Evolutionary conservation across 2,797 vertebrate species (phyloP), one percentile per base, ranked within the genome.

Genomic region (Coreius guichenoti): DNA sequence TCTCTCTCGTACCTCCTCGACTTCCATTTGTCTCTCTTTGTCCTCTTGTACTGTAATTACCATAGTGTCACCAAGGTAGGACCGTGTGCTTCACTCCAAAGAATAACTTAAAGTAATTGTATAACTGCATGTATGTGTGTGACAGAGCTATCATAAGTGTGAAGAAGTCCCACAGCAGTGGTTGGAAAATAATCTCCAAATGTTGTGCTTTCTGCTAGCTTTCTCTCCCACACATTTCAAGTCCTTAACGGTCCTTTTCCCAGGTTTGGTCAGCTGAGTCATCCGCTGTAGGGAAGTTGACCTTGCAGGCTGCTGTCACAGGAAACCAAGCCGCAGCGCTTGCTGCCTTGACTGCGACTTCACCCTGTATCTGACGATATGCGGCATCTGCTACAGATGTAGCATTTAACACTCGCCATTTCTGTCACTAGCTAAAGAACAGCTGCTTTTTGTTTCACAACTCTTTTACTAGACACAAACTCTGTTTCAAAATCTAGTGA

Each of bases 11-110:
- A 63, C 68, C 29, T 85, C 67, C 68, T 85, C 51, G 2, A 49
- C 89, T 89, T 89, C 85, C 88, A 91, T 92, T 87, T 81, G 86
- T 90, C 88, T 91, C 91, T 86, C 90, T 87, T 90, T 92, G 86
- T 92, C 90, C 87, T 88, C 87, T 84, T 81, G 78, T 82, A 83
- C 83, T 91, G 91, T 93, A 93, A 94, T 94, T 94, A 94, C 92
- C 91, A 85, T 87, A 92, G 88, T 84, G 89, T 80, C 87, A 90
- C 92, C 92, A 89, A 91, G 90, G 91, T 92, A 92, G 91, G 84
- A 89, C 91, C 81, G 78, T 77, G 80, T 86, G 89, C 86, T 87
- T 81, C 83, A 47, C 83, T 86, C 85, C 76, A 78, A 86, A 90
- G 82, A 86, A 82, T 80, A 86, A 83, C 89, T 88, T 90, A 83